A percentile compares a stretch with the other conserved stretches of the same genome.
Evolutionary conservation across 2,888 invertebrate species (phyloP).

Genomic region (Sphinx pinastri): DNA sequence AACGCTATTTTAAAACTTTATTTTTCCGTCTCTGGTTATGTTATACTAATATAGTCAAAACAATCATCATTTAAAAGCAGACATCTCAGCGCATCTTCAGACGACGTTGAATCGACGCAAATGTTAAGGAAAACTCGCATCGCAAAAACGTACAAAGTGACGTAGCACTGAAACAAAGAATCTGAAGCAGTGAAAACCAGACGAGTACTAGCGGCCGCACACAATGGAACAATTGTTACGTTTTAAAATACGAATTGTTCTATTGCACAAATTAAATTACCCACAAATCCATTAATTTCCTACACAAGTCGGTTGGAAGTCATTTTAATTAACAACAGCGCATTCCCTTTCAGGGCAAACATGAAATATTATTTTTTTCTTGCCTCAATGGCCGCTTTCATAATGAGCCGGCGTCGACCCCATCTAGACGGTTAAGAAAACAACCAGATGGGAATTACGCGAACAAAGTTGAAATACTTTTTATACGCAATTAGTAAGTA

Average conservation of each 20-base stretch:
- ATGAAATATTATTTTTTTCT: slow-evolving; percentile 9
- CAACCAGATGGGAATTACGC: slow-evolving; percentile 38
- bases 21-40: no score
- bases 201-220: background rate
- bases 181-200: background rate
- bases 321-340: slow-evolving; percentile 19
- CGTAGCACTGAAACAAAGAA: background rate
- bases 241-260: slow-evolving; percentile 3
- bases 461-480: slow-evolving; percentile 33
- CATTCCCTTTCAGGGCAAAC: slow-evolving; percentile 14
- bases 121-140: background rate
- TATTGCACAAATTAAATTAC: background rate
- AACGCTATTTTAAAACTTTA: no score
- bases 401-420: slow-evolving; percentile 31
- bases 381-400: slow-evolving; percentile 27
- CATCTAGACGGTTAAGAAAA: slow-evolving; percentile 32
- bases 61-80: no score
- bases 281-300: slow-evolving; percentile 13
- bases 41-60: no score
- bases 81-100: no score
- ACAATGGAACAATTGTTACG: background rate
- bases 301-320: slow-evolving; percentile 15
- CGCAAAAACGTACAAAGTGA: background rate
- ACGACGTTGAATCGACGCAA: background rate
- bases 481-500: slow-evolving; percentile 11